phyloP scores from a whole-genome alignment of 2,113 vertebrate genomes.

The Siniperca knerii region DNA sequence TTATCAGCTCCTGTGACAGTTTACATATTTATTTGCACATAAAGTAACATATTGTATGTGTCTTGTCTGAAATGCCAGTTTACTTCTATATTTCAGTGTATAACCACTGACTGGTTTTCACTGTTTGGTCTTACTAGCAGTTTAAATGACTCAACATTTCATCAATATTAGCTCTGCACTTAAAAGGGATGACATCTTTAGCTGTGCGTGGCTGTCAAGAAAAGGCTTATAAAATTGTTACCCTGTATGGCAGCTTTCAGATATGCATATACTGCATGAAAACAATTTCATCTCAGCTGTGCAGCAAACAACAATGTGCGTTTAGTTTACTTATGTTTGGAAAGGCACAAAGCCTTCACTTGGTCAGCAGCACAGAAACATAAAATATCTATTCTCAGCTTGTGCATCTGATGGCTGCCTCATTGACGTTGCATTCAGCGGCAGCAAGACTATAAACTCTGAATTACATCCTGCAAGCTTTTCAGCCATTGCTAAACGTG shows the following conservation, averaged over 20 bases:
- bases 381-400: conserved; percentile 14
- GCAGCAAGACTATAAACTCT: conserved; percentile 21
- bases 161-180: conserved; percentile 21
- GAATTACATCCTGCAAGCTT: not conserved
- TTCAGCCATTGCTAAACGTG: not conserved
- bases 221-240: conserved; percentile 18
- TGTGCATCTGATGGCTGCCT: conserved; percentile 32
- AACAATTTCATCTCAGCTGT: conserved; percentile 20
- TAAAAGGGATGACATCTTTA: conserved; percentile 21
- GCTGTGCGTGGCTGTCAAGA: conserved; percentile 4
- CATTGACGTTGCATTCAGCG: conserved; percentile 38
- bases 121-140: conserved; percentile 40
- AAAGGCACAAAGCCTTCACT: conserved; percentile 46
- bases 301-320: conserved; percentile 16
- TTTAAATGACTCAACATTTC: conserved; percentile 35
- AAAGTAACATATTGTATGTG: conserved; percentile 51
- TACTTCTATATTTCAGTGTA: conserved; percentile 48
- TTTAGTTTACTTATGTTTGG: conserved; percentile 24
- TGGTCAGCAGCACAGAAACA: conserved; percentile 18
- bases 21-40: conserved; percentile 84
- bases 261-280: conserved; percentile 41
- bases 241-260: conserved; percentile 11
- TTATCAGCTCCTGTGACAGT: conserved; percentile 61
- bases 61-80: conserved; percentile 68
- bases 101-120: conserved; percentile 53